phyloP scores from a whole-genome alignment of 2,113 vertebrate genomes.

The Scophthalmus maximus region DNA sequence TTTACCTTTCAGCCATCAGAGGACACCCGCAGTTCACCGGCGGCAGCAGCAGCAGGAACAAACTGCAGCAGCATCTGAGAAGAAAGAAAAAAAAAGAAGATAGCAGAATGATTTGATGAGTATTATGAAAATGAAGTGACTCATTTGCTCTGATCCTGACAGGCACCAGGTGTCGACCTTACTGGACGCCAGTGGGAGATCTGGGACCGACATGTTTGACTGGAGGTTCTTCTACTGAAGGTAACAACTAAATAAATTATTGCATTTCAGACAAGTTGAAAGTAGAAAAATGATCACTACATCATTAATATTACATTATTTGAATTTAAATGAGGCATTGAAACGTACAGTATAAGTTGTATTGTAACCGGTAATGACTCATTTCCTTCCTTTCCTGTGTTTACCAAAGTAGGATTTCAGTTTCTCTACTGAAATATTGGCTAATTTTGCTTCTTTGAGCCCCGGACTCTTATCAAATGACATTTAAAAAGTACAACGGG shows the following conservation, averaged over 20 bases:
- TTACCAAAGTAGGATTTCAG: too few relatives aligned
- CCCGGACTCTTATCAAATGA: too few relatives aligned
- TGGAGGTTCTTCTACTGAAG: too few relatives aligned
- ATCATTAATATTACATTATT: too few relatives aligned
- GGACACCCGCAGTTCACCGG: conserved; percentile 26
- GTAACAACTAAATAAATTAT: too few relatives aligned
- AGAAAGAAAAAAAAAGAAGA: neutral
- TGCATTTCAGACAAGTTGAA: too few relatives aligned
- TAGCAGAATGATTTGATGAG: neutral
- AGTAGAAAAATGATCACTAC: too few relatives aligned
- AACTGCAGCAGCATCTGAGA: neutral
- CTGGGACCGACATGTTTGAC: too few relatives aligned
- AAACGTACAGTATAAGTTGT: too few relatives aligned
- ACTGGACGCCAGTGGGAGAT: neutral
- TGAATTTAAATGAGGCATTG: too few relatives aligned
- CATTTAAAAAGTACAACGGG: neutral
- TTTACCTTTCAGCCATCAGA: conserved; percentile 43
- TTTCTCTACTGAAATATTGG: too few relatives aligned
- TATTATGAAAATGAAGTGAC: neutral
- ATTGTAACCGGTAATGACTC: neutral
- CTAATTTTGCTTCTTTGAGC: too few relatives aligned
- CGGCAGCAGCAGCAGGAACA: neutral
- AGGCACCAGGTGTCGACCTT: neutral
- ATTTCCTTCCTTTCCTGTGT: neutral
- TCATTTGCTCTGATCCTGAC: neutral